Conservation (phyloP, 1,140 invertebrate genomes). For the Campoletis sonorensis region DNA sequence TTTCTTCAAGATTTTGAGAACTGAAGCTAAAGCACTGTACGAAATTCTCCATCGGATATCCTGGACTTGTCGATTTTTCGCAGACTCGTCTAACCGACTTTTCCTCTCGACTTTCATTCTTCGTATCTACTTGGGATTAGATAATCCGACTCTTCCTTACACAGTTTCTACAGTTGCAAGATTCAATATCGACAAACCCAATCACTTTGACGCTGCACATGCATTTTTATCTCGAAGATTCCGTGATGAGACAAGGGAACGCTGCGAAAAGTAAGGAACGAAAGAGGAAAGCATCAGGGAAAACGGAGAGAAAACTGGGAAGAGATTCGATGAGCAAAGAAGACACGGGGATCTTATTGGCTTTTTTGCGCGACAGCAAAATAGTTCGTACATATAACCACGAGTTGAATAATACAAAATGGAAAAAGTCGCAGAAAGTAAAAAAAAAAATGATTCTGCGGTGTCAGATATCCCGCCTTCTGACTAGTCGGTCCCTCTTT, state of each 20-base stretch:
- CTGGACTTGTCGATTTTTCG: not conserved
- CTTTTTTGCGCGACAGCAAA: not conserved
- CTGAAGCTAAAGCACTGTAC: not conserved
- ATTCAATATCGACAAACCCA: slow-evolving; percentile 14
- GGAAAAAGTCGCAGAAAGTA: slow-evolving; percentile 11
- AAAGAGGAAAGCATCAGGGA: not conserved
- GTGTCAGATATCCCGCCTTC: not conserved
- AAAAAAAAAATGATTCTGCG: not conserved
- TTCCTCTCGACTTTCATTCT: slow-evolving; percentile 1
- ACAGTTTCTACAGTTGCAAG: not conserved
- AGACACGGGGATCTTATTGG: not conserved
- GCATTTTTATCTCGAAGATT: slow-evolving; percentile 68
- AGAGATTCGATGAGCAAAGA: slow-evolving; percentile 5
- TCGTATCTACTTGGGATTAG: slow-evolving; percentile 2
- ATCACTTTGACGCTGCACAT: slow-evolving; percentile 56
- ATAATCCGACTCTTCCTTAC: slow-evolving; percentile 1
- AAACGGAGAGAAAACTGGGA: not conserved
- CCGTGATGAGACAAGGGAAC: slow-evolving; percentile 7
- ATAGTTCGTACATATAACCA: slow-evolving; percentile 59
- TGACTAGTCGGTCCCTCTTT: slow-evolving; percentile 41
- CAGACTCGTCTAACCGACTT: slow-evolving; percentile 10
- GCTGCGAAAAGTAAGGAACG: not conserved
- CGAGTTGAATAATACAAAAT: slow-evolving; percentile 68
- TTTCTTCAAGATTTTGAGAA: not conserved
- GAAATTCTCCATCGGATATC: not conserved